These are phyloP conservation scores for Bemisia tabaci DNA, from an alignment of 1,140 invertebrate genomes.

Conservation along the genomic window DNA sequence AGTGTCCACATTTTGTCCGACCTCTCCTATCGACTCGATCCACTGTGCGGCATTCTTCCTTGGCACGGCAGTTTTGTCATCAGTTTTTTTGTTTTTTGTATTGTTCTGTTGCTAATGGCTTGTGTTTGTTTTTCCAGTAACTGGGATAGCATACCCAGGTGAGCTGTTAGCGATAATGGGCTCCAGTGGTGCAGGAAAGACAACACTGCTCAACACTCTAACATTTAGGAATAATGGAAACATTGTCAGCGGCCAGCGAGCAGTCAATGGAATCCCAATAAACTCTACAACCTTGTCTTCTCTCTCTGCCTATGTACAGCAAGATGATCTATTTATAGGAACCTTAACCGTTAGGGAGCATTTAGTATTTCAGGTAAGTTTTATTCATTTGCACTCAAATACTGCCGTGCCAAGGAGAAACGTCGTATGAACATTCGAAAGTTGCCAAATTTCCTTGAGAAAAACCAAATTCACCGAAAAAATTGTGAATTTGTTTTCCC, in stretches of 20 bases:
- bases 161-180: slow-evolving; percentile 87
- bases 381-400: too few species aligned
- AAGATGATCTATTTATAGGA: slow-evolving; percentile 87
- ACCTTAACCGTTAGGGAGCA: slow-evolving; percentile 85
- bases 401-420: too few species aligned
- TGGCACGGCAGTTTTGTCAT: too few species aligned
- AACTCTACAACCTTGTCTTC: slow-evolving; percentile 47
- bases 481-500: too few species aligned
- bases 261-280: slow-evolving; percentile 55
- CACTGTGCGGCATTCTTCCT: too few species aligned
- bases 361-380: slow-evolving; percentile 62
- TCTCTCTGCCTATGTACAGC: slow-evolving; percentile 87
- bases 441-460: too few species aligned
- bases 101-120: slow-evolving; percentile 2
- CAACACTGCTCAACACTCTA: slow-evolving; percentile 80
- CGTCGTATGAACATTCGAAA: too few species aligned
- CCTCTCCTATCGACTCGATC: too few species aligned
- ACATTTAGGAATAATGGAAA: slow-evolving; percentile 59
- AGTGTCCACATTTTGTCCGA: too few species aligned
- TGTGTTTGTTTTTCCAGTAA: slow-evolving; percentile 43
- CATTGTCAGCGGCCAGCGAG: slow-evolving; percentile 49
- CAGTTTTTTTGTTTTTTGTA: neutral
- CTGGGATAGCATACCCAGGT: slow-evolving; percentile 73
- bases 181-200: slow-evolving; percentile 90
- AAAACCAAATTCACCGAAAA: too few species aligned